Conservation (phyloP, 2,113 vertebrate species). For the Herpetotheres cachinnans region DNA sequence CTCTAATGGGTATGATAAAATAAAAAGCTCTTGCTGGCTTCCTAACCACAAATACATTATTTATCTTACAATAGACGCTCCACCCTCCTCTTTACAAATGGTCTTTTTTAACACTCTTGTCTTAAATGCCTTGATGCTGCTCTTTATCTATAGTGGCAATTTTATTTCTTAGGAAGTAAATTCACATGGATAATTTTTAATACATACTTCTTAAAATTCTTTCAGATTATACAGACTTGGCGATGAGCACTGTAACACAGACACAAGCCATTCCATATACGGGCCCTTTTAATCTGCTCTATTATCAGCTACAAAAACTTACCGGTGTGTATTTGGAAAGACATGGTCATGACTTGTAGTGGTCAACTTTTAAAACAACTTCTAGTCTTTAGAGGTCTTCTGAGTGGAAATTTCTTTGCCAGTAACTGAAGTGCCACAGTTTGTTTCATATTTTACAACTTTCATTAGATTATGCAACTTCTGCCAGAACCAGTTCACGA, state of each 20-base stretch:
- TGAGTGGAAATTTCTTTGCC: neutral
- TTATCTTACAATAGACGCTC: neutral
- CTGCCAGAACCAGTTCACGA: neutral
- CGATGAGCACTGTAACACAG: conserved; percentile 94
- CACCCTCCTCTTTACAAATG: neutral
- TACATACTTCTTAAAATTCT: neutral
- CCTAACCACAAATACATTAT: neutral
- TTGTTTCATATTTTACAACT: neutral
- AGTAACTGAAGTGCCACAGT: neutral
- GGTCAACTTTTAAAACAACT: neutral
- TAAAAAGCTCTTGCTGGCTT: neutral
- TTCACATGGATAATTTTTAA: neutral
- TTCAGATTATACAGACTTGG: conserved; percentile 92
- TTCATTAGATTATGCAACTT: neutral
- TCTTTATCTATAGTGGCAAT: neutral
- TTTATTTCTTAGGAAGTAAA: neutral
- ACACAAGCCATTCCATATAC: conserved; percentile 92
- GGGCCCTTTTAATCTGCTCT: conserved; percentile 88
- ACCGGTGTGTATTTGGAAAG: conserved; percentile 74
- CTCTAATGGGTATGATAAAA: neutral
- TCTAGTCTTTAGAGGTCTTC: neutral
- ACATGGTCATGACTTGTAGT: neutral
- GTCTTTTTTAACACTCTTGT: neutral
- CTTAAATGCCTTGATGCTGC: neutral
- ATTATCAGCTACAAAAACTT: conserved; percentile 86